A percentile compares a stretch with the other conserved stretches of the same genome.
phyloP scores from a whole-genome alignment of 2,113 vertebrate species.

The Hyla sarda region DNA sequence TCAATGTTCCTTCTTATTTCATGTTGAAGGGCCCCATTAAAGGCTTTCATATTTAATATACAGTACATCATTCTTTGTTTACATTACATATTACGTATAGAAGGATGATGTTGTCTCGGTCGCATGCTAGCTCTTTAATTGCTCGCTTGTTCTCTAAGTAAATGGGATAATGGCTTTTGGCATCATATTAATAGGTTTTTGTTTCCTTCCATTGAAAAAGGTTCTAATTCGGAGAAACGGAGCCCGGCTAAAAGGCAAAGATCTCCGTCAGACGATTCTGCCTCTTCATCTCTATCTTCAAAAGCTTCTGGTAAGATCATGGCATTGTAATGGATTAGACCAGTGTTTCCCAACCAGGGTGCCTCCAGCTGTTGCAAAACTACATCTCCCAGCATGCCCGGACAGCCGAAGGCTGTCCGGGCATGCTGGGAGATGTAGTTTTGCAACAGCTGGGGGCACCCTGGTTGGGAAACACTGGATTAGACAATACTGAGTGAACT shows the following conservation, averaged over 20 bases:
- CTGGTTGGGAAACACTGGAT: no score
- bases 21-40: neutral
- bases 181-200: constrained; percentile 9
- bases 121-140: neutral
- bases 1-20: neutral
- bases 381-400: no score
- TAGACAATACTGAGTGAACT: neutral
- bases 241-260: constrained; percentile 74
- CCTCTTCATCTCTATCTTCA: constrained; percentile 72
- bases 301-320: constrained; percentile 75
- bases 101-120: neutral
- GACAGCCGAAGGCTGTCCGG: no score
- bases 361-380: no score
- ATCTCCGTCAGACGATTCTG: constrained; percentile 71
- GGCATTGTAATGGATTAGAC: neutral
- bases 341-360: no score
- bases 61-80: neutral
- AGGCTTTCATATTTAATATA: neutral
- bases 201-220: constrained; percentile 63
- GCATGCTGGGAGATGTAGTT: no score
- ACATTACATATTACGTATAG: neutral
- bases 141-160: neutral
- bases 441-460: no score
- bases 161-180: constrained; percentile 21
- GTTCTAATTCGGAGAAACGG: constrained; percentile 71